Conservation (phyloP, 2,113 vertebrate species). For the Cervus canadensis region DNA sequence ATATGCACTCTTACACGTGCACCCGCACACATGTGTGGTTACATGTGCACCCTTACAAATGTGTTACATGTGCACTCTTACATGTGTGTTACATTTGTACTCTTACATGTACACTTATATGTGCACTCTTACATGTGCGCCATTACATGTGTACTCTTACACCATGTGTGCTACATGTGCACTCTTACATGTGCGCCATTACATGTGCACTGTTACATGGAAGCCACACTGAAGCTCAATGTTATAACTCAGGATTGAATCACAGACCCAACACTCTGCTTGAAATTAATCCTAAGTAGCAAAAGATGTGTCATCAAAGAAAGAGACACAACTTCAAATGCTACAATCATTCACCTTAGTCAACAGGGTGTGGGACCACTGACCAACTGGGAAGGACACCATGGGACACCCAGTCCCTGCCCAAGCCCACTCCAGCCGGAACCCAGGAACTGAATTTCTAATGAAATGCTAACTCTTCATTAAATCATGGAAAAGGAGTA, state of each 20-base stretch:
- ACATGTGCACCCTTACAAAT: rapidly evolving
- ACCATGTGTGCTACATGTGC: neutral
- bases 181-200: neutral
- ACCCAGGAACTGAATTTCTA: slow-evolving; percentile 68
- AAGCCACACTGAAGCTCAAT: neutral
- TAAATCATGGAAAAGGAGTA: slow-evolving; percentile 66
- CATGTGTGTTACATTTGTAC: neutral
- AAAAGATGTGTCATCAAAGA: neutral
- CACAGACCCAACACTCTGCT: neutral
- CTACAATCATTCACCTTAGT: neutral
- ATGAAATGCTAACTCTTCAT: slow-evolving; percentile 70
- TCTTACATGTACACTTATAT: neutral
- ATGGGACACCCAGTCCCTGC: neutral
- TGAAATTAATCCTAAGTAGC: neutral
- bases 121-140: rapidly evolving
- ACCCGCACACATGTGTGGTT: rapidly evolving
- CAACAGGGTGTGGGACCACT: neutral
- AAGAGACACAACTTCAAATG: neutral
- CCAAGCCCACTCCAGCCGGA: slow-evolving; percentile 31
- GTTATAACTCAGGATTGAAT: neutral
- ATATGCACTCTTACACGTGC: no score
- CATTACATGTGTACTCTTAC: neutral
- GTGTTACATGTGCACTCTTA: neutral
- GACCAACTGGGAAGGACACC: slow-evolving; percentile 42
- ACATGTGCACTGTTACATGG: neutral